Evolutionary conservation across 2,888 invertebrate genomes (phyloP), one percentile per base, ranked within the genome.

Genomic region (Spodoptera littoralis): DNA sequence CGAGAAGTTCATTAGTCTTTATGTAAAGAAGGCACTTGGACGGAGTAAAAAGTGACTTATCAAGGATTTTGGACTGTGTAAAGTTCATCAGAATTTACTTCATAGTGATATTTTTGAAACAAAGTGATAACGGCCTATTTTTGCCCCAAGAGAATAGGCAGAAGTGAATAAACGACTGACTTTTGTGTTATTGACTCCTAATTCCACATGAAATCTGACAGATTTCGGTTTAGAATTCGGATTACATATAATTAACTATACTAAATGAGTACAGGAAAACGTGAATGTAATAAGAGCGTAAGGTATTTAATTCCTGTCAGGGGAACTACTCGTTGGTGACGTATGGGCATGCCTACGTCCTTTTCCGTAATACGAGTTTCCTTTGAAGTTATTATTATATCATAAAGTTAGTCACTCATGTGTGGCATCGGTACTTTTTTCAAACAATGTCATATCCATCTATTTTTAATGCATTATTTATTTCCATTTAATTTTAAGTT

Each of bases 261-360:
- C 4, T 36, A n/a, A 36, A 36, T 4, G 9, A 36, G 6, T 9
- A 22, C 9, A 44, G 30, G 24, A 65, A 12, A 12, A 57, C 65
- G 66, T 72, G 52, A 64, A 72, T 48, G 0, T 36, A 18, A 22
- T 9, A 13, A 24, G 27, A 53, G 56, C 12, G 12, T 44, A 49
- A 45, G 4, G 11, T 27, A 27, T 36, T 11, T 36, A 13, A 45
- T 22, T 41, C n/a, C 2, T n/a, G 27, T 11, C 43, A 8, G 70
- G 70, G 70, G 70, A 70, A 61, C 61, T 56, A 73, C 70, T 50
- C 30, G 36, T 13, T 43, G 9, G 60, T 70, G 68, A 73, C 68
- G 54, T 47, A 4, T 44, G 6, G 45, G 24, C n/a, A 24, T 42
- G n/a, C 36, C 36, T 8, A 36, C 48, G 42, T 61, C 24, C 22